phyloP scores from a whole-genome alignment of 2,113 vertebrate species.

The Dicaeum eximium region DNA sequence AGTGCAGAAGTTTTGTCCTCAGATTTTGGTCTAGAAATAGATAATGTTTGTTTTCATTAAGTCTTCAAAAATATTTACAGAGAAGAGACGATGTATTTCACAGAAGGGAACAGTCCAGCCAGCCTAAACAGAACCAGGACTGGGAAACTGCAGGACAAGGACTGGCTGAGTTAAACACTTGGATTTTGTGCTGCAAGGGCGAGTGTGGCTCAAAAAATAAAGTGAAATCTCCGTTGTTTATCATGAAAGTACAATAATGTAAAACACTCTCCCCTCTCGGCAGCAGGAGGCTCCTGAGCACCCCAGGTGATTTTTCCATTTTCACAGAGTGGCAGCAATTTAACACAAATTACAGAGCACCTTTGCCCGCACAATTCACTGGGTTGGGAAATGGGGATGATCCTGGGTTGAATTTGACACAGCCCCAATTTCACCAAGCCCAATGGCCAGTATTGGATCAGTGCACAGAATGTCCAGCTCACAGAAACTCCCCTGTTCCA shows the following conservation, averaged over 20 bases:
- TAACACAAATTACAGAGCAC: background rate
- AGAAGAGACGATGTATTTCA: constrained; percentile 30
- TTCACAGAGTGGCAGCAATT: background rate
- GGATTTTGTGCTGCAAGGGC: background rate
- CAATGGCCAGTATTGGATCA: background rate
- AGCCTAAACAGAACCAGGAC: background rate
- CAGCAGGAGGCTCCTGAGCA: background rate
- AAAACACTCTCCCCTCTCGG: background rate
- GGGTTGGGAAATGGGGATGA: fast-evolving
- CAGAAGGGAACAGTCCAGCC: background rate
- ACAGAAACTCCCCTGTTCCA: background rate
- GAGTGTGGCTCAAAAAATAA: background rate
- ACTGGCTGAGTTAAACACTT: background rate
- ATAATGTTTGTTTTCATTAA: constrained; percentile 40
- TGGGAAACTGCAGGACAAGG: background rate
- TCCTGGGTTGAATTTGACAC: background rate
- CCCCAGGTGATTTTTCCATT: background rate
- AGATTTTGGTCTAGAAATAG: constrained; percentile 44
- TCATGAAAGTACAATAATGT: background rate
- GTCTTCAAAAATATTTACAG: constrained; percentile 14
- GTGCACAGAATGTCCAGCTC: background rate
- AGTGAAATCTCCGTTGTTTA: background rate
- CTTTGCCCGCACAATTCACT: background rate
- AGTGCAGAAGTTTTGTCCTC: constrained; percentile 14
- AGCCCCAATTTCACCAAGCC: background rate